Evolutionary conservation across 2,888 invertebrate species (phyloP), one percentile per base, ranked within the genome.

Genomic region (Nomada ruficornis): DNA sequence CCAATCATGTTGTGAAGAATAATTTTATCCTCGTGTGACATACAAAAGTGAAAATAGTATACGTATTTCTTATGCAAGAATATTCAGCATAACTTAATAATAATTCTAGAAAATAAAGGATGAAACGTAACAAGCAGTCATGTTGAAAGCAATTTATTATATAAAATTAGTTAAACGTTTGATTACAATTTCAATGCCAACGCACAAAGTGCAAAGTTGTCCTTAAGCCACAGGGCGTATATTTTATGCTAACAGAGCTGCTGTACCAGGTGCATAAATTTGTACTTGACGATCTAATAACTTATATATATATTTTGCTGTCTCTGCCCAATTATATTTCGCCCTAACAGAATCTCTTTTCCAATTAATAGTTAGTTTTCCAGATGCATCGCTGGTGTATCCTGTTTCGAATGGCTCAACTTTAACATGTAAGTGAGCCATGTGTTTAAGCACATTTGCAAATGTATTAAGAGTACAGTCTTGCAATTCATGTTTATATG

Each of bases 241-340:
- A 63, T 59, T 55, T 76, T 82, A 90, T 42, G 63, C 69, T 20
- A 86, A 78, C 0, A 76, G 72, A 23, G 75, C 70, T 36, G 70
- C 67, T 42, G 94, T 95, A 57, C 97, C 97, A 2, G 97, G 96
- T 85, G 96, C 96, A 92, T 96, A 96, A 60, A 97, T 95, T 92
- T 96, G 96, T 3, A 97, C 95, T 89, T 96, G 96, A 91, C 96
- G 95, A 92, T 97, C 97, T 92, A 95, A 95, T 78, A 97, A 95
- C 94, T 97, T 97, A 90, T 96, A 97, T 74, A 96, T 94, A 92
- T 96, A 96, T 83, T 87, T 88, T 52, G 90, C 87, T 80, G 89
- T 89, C 57, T 93, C 92, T 7, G 91, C 79, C 89, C 89, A 91
- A 63, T 92, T 92, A 77, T 91, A 90, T 52, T 90, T 88, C 18